These are phyloP conservation scores for Furnarius figulus DNA, from an alignment of 2,113 vertebrate species.

Conservation along the genomic window DNA sequence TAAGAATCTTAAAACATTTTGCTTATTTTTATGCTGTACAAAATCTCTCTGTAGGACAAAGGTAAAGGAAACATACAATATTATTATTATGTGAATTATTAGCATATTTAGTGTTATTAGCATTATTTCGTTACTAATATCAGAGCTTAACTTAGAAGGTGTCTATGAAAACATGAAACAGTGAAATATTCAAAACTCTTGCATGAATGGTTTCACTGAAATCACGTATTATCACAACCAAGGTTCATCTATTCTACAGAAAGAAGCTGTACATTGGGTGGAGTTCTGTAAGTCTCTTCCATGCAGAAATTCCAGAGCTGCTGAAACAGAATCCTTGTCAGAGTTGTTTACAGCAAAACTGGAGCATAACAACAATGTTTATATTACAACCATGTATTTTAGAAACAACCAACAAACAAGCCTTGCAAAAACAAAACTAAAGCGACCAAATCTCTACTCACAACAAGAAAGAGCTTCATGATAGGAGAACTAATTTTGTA, in stretches of 20 bases:
- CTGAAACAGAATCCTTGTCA: background rate
- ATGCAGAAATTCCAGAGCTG: background rate
- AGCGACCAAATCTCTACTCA: background rate
- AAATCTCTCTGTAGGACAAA: background rate
- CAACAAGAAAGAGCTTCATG: background rate
- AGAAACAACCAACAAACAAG: background rate
- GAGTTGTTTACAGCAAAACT: background rate
- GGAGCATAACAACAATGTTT: background rate
- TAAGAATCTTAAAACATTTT: background rate
- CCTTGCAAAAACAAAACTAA: background rate
- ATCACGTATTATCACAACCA: background rate
- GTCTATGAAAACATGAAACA: background rate
- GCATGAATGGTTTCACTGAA: background rate
- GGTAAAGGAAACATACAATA: background rate
- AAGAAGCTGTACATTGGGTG: background rate
- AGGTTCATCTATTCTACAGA: background rate
- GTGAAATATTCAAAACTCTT: background rate
- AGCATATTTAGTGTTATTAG: background rate
- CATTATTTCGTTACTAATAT: background rate
- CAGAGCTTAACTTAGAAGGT: background rate
- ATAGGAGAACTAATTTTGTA: background rate
- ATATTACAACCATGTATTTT: background rate
- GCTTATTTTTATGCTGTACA: background rate
- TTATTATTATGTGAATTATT: background rate
- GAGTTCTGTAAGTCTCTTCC: background rate